Percentiles rank a stretch among this genome's conserved stretches.
Conservation (phyloP, 2,888 invertebrate genomes). For the Icerya purchasi region DNA sequence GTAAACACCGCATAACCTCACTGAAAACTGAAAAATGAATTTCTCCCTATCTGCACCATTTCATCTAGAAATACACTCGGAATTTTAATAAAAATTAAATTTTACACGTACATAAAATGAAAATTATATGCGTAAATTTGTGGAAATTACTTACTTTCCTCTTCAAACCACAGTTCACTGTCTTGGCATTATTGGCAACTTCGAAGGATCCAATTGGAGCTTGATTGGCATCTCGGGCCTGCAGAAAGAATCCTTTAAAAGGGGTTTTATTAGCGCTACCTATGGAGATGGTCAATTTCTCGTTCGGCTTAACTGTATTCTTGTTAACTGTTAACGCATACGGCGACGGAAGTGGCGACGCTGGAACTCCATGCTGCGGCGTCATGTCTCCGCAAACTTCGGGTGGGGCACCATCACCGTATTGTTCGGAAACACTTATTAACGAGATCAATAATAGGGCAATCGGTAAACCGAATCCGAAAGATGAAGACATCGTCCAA, state of each 20-base stretch:
- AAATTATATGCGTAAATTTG: neutral
- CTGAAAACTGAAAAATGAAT: too few relatives aligned
- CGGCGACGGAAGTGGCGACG: slow-evolving; percentile 2
- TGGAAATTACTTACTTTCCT: slow-evolving; percentile 28
- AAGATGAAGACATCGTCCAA: too few relatives aligned
- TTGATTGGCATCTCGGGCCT: slow-evolving; percentile 34
- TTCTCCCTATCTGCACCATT: neutral
- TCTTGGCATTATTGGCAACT: slow-evolving; percentile 29
- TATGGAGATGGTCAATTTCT: slow-evolving; percentile 3
- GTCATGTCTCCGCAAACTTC: slow-evolving; percentile 41
- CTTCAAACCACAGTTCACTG: slow-evolving; percentile 32
- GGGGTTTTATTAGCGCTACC: slow-evolving; percentile 19
- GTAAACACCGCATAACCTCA: too few relatives aligned
- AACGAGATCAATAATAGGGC: too few relatives aligned
- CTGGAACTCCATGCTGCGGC: slow-evolving; percentile 36
- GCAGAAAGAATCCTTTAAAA: slow-evolving; percentile 42
- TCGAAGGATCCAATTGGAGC: slow-evolving; percentile 40
- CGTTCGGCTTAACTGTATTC: slow-evolving; percentile 7
- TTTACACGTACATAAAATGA: too few relatives aligned
- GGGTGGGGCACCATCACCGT: slow-evolving; percentile 36
- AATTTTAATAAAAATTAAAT: too few relatives aligned
- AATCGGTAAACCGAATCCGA: too few relatives aligned
- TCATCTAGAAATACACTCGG: too few relatives aligned
- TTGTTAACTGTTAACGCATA: slow-evolving; percentile 10
- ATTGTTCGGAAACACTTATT: neutral